Base-by-base conservation (phyloP, 2,888 invertebrate species). In the Cheilosia vulpina region DNA sequence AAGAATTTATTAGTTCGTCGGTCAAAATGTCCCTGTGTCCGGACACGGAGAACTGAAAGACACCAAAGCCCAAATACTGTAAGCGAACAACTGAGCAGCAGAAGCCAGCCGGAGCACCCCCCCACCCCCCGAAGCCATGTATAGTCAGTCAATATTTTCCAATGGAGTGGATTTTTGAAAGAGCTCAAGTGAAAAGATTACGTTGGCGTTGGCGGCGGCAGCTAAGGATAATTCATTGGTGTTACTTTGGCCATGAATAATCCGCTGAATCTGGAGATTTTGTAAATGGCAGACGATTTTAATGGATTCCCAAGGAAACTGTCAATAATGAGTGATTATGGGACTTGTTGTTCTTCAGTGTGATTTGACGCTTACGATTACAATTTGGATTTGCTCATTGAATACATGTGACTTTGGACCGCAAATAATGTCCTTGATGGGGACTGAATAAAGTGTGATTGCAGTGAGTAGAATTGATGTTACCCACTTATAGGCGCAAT, bases 1-100 rank as follows among this genome's bases (percentile, higher is more conserved):
- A 60, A 34, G 77, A 84, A 69, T 80, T 84, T 80, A 80, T 80
- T 75, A 80, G 83, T 69, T 84, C 69, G 31, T 53, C 65, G 79
- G 80, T 73, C 80, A 84, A 79, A 75, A 75, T 53, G 24, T 47
- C 50, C 6, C 52, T 52, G 17, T 47, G 13, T 52, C 52, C 24
- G 52, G 15, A 76, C 15, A 11, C n/a, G 9, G 9, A 31, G 19
- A 11, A n/a, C 17, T 11, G 17, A 21, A 24, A 31, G 15, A 17
- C 21, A 50, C 17, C 19, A 41, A 58, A 27, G 62, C 38, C 58
- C 17, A 13, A 38, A 60, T 63, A 60, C 45, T 47, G 17, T 27
- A 7, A 45, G 34, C 11, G 21, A 19, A 45, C 11, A 9, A 17
- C 7, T 17, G 17, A 2, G 47, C 17, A 17, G 47, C 19, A 19